A percentile compares a stretch with the other conserved stretches of the same genome.
phyloP scores from a whole-genome alignment of 2,888 invertebrate species.

The Coecobrya sp. region DNA sequence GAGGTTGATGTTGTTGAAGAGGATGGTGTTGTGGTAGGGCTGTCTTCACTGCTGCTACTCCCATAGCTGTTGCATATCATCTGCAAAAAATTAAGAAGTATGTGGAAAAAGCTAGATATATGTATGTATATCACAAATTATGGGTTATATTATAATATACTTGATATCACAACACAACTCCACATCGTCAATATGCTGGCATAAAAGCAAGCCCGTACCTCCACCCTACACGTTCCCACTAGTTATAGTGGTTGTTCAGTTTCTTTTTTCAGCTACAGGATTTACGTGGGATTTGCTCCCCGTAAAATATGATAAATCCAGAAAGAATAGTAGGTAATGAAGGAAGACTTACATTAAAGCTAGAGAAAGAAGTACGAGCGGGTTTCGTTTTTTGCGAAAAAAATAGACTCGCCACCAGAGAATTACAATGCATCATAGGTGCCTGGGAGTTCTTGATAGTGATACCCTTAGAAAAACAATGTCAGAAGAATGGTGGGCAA shows the following conservation, averaged over 20 bases:
- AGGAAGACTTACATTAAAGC: not conserved
- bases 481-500: not conserved
- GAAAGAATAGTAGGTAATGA: conserved; percentile 48
- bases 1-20: conserved; percentile 62
- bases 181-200: too few species aligned
- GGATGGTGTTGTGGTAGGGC: conserved; percentile 42
- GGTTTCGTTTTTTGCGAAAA: not conserved
- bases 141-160: too few species aligned
- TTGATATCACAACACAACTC: too few species aligned
- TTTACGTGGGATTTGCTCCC: conserved; percentile 42
- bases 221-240: not conserved
- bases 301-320: conserved; percentile 58
- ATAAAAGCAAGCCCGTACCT: too few species aligned
- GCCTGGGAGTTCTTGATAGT: not conserved
- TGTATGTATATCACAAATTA: not conserved
- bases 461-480: not conserved
- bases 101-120: not conserved
- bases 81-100: conserved; percentile 38
- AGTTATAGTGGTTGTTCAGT: not conserved
- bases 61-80: conserved; percentile 78
- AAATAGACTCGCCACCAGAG: conserved; percentile 39
- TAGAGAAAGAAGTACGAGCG: not conserved
- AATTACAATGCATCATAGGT: conserved; percentile 51
- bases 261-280: conserved; percentile 13
- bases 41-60: conserved; percentile 5